Evolutionary conservation across 2,888 invertebrate genomes (phyloP).

Genomic region (Lasioglossum marginatum): DNA sequence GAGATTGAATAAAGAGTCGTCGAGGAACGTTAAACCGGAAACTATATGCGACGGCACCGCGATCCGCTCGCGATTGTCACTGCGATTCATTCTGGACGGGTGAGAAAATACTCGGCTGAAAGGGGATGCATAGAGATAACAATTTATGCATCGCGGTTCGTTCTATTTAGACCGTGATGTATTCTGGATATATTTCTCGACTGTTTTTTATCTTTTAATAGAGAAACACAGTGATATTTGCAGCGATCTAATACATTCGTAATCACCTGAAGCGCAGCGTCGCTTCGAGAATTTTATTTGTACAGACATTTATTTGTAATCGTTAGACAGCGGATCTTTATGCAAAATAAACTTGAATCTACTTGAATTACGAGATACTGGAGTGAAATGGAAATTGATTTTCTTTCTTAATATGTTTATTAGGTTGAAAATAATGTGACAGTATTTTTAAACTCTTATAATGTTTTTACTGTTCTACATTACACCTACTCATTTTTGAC

Average conservation of each 20-base stretch:
- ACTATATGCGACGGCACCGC: background rate
- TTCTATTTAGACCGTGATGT: background rate
- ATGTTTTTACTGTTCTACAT: too few species aligned
- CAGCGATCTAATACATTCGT: background rate
- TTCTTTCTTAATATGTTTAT: too few species aligned
- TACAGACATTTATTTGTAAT: too few species aligned
- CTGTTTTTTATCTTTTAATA: background rate
- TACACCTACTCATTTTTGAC: too few species aligned
- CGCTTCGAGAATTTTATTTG: background rate
- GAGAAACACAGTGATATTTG: background rate
- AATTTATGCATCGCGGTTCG: background rate
- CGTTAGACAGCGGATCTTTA: too few species aligned
- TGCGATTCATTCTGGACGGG: background rate
- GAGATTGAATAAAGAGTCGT: background rate
- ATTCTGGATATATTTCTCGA: background rate
- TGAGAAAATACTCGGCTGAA: background rate
- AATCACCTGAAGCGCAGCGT: too few species aligned
- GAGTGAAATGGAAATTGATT: too few species aligned
- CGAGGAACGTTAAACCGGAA: slow-evolving; percentile 9
- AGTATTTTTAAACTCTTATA: too few species aligned
- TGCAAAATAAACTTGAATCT: too few species aligned
- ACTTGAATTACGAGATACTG: too few species aligned
- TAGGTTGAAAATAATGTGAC: too few species aligned
- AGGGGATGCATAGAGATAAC: background rate
- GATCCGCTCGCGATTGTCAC: background rate